Percentiles rank a stretch among this genome's conserved stretches.
phyloP scores from a whole-genome alignment of 2,113 vertebrate species.

The Poicephalus meyeri region DNA sequence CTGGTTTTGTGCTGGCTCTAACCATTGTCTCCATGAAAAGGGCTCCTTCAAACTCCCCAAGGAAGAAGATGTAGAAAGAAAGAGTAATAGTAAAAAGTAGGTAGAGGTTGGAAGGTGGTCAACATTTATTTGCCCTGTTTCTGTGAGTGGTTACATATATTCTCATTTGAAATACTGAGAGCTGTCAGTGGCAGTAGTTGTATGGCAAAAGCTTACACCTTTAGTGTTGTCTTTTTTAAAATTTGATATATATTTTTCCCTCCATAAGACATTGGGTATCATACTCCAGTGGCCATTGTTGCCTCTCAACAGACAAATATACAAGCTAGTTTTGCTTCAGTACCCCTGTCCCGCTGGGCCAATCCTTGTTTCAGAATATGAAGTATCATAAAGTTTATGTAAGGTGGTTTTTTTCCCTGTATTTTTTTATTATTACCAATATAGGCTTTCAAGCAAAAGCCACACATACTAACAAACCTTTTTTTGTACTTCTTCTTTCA shows the following conservation, averaged over 20 bases:
- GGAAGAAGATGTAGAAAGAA: not conserved
- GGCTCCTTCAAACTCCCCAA: not conserved
- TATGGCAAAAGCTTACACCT: not conserved
- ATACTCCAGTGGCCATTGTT: not conserved
- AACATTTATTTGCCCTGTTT: not conserved
- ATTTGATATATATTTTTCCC: not conserved
- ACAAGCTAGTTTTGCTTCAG: not conserved
- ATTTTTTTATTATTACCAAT: not conserved
- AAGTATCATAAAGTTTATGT: not conserved
- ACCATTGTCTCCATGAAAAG: not conserved
- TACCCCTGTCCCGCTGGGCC: not conserved
- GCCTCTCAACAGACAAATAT: not conserved
- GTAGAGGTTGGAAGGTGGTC: not conserved
- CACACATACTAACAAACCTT: rapidly evolving
- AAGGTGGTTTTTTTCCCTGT: not conserved
- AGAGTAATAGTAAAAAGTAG: not conserved
- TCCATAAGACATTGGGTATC: not conserved
- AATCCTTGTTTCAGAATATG: not conserved
- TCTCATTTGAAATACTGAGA: not conserved
- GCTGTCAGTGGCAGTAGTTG: not conserved
- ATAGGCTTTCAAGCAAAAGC: not conserved
- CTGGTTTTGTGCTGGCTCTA: not conserved
- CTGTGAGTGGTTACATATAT: not conserved
- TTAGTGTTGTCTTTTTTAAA: not conserved
- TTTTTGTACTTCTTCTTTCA: not conserved